A percentile compares a stretch with the other conserved stretches of the same genome.
These are phyloP conservation scores for Callopanchax toddi DNA, from an alignment of 2,113 vertebrate genomes.

Conservation along the genomic window DNA sequence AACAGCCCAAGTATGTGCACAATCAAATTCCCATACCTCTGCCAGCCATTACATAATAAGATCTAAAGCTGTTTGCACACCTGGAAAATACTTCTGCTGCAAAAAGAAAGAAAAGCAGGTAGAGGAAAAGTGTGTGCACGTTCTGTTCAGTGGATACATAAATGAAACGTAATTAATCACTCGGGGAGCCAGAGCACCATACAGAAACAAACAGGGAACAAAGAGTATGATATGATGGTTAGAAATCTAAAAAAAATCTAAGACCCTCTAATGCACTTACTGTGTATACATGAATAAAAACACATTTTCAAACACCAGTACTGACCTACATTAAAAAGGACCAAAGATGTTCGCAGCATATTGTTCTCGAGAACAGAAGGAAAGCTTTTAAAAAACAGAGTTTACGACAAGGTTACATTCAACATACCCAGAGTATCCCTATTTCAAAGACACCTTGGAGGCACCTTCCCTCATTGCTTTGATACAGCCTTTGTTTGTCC, in stretches of 20 bases:
- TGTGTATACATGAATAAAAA: slow-evolving; percentile 37
- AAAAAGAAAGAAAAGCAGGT: slow-evolving; percentile 31
- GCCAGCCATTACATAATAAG: slow-evolving; percentile 66
- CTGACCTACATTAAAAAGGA: slow-evolving; percentile 53
- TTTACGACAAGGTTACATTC: slow-evolving; percentile 24
- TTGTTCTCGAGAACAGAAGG: slow-evolving; percentile 25
- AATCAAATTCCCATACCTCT: slow-evolving; percentile 58
- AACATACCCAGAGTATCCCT: slow-evolving; percentile 19
- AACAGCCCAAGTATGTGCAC: slow-evolving; percentile 52
- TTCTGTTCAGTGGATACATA: slow-evolving; percentile 62
- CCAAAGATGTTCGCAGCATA: slow-evolving; percentile 33
- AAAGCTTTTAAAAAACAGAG: slow-evolving; percentile 23
- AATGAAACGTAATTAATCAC: slow-evolving; percentile 78
- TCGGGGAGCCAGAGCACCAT: slow-evolving; percentile 58
- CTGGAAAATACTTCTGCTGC: slow-evolving; percentile 64
- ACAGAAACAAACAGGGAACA: slow-evolving; percentile 52
- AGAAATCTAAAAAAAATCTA: slow-evolving; percentile 69
- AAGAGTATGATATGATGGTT: slow-evolving; percentile 65
- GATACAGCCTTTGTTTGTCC: slow-evolving; percentile 44
- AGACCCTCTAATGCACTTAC: slow-evolving; percentile 49
- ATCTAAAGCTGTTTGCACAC: slow-evolving; percentile 55
- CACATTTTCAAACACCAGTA: slow-evolving; percentile 50
- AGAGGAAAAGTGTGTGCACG: slow-evolving; percentile 42
- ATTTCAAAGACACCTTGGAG: slow-evolving; percentile 31
- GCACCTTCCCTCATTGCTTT: slow-evolving; percentile 14